Evolutionary conservation across 2,113 vertebrate genomes (phyloP), one percentile per base, ranked within the genome.

Genomic region (Donacobius atricapilla): DNA sequence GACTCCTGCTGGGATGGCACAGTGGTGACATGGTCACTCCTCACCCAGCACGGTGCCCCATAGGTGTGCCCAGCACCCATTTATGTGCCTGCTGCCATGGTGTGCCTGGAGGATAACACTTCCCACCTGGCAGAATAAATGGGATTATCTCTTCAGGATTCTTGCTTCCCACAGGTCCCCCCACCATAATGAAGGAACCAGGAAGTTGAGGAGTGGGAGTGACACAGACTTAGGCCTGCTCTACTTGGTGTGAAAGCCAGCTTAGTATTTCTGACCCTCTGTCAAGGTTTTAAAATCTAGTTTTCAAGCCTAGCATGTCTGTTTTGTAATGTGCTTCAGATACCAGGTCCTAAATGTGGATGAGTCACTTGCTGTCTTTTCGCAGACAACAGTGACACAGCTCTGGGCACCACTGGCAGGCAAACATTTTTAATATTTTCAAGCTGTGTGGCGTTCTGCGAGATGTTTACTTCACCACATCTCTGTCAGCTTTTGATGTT

Each of bases 41-140:
- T 39, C 47, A 13, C 8, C 25, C 14, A 7, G 19, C 22, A 14
- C 40, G 15, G 40, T 40, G 47, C 22, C 24, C 48, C 23, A 2
- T 0, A 25, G 35, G 3, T 28, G n/a, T 53, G 44, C 15, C 39
- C 42, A 66, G 5, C 39, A 37, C 39, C 2, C 1, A 3, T 15
- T 14, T 21, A 1, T 21, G 35, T 42, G 9, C 19, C 28, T 27
- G 4, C 8, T 51, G 27, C 37, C 45, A 6, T 1, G 57, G 5
- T 45, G 31, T 19, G 50, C 15, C 35, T 39, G 28, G 11, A 45
- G 35, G 15, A 7, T 10, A 33, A n/a, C 16, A 28, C 44, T 54
- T 30, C 20, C 16, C 48, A 30, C 27, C 22, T 30, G 24, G 17
- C 42, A 71, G 31, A 14, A 23, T 3, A 37, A 22, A 15, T 37